Conservation (phyloP, 2,797 vertebrate species). For the Siniperca undulata region DNA sequence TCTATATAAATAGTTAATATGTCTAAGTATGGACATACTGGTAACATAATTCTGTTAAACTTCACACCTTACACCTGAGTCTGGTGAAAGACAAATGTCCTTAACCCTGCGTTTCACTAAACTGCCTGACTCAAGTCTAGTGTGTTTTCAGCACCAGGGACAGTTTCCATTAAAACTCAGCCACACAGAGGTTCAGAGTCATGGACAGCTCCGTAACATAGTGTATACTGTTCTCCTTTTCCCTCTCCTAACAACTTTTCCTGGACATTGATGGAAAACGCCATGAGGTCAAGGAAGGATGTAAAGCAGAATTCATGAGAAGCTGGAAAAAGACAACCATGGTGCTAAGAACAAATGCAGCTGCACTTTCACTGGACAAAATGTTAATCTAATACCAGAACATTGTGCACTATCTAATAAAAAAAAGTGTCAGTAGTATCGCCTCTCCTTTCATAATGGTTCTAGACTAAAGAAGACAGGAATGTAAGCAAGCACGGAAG, state of each 20-base stretch:
- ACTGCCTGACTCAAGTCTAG: background rate
- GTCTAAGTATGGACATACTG: background rate
- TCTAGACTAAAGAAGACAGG: background rate
- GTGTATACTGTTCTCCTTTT: background rate
- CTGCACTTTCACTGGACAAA: background rate
- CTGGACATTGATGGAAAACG: background rate
- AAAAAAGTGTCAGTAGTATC: background rate
- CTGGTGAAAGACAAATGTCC: background rate
- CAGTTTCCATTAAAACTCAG: background rate
- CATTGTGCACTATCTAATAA: background rate
- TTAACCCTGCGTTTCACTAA: background rate
- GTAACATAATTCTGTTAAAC: background rate
- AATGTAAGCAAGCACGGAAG: background rate
- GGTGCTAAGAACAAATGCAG: background rate
- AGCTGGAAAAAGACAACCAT: background rate
- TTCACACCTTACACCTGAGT: background rate
- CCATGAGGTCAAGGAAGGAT: background rate
- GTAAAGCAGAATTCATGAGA: background rate
- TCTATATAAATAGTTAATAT: background rate
- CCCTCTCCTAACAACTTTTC: background rate
- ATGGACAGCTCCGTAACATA: background rate
- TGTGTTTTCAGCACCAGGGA: conserved; percentile 39
- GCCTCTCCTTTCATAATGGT: background rate
- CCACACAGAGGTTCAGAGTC: conserved; percentile 6
- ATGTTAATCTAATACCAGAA: background rate